Evolutionary conservation across 1,140 invertebrate species (phyloP).

Genomic region (Lysiphlebus fabarum): DNA sequence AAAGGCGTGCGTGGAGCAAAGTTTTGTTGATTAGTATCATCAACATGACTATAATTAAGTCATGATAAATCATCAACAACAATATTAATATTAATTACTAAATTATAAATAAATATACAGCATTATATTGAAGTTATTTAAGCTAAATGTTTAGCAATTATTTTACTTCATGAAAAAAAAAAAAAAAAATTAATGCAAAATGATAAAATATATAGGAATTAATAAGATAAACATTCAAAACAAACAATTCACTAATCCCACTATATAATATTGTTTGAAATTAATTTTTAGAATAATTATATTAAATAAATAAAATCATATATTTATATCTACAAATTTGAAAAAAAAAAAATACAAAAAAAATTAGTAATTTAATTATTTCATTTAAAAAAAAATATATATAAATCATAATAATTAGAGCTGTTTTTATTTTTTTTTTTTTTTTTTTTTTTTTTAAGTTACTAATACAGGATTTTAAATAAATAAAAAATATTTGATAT

Average conservation of each 20-base stretch:
- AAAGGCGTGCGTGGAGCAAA: conserved; percentile 94
- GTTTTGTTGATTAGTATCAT: conserved; percentile 83
- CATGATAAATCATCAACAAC: conserved; percentile 40
- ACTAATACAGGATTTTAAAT: too few relatives aligned
- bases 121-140: conserved; percentile 48
- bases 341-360: conserved; percentile 14
- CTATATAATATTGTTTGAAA: too few relatives aligned
- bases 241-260: too few relatives aligned
- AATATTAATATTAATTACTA: conserved; percentile 37
- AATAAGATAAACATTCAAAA: background rate
- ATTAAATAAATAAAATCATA: too few relatives aligned
- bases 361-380: conserved; percentile 22
- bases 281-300: too few relatives aligned
- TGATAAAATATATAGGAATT: conserved; percentile 18
- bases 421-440: conserved; percentile 23
- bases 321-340: background rate
- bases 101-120: conserved; percentile 41
- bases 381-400: conserved; percentile 18
- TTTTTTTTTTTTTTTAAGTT: conserved; percentile 27
- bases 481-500: background rate
- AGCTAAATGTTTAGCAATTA: conserved; percentile 43
- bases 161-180: conserved; percentile 48
- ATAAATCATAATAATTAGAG: conserved; percentile 19
- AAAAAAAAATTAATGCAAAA: conserved; percentile 31
- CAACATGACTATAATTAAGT: conserved; percentile 20